Evolutionary conservation across 1,140 invertebrate species (phyloP).

Genomic region (Drosophila tropicalis): DNA sequence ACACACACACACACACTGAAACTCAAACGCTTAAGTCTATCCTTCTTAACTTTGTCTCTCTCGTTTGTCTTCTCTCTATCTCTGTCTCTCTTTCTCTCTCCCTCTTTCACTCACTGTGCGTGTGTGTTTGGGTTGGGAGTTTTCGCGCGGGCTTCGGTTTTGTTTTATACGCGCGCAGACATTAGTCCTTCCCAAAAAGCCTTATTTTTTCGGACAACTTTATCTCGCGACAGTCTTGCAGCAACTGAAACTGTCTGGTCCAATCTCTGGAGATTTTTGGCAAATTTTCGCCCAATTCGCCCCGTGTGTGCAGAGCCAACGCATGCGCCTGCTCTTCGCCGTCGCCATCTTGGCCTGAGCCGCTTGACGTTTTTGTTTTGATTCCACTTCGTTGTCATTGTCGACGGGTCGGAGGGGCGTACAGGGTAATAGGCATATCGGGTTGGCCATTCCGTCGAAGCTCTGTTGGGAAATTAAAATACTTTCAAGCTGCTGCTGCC

Average conservation of each 20-base stretch:
- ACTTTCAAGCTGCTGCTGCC: constrained; percentile 44
- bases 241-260: constrained; percentile 50
- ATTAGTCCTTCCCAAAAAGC: constrained; percentile 27
- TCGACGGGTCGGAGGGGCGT: neutral
- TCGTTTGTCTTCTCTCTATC: neutral
- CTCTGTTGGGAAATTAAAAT: constrained; percentile 74
- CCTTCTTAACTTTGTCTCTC: neutral
- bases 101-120: neutral
- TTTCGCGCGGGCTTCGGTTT: constrained; percentile 69
- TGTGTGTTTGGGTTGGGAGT: constrained; percentile 27
- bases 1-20: constrained; percentile 28
- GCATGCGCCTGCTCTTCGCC: constrained; percentile 57
- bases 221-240: constrained; percentile 72
- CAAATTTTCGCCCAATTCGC: constrained; percentile 48
- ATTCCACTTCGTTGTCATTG: constrained; percentile 58
- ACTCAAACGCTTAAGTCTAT: neutral
- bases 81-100: neutral
- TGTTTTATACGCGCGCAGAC: constrained; percentile 31
- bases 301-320: constrained; percentile 67
- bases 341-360: constrained; percentile 18
- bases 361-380: constrained; percentile 73
- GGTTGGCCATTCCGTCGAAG: constrained; percentile 32
- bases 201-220: constrained; percentile 39
- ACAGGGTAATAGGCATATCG: neutral
- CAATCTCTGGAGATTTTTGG: constrained; percentile 48